Conservation (phyloP, 1,140 invertebrate genomes). For the Diachasma alloeum region DNA sequence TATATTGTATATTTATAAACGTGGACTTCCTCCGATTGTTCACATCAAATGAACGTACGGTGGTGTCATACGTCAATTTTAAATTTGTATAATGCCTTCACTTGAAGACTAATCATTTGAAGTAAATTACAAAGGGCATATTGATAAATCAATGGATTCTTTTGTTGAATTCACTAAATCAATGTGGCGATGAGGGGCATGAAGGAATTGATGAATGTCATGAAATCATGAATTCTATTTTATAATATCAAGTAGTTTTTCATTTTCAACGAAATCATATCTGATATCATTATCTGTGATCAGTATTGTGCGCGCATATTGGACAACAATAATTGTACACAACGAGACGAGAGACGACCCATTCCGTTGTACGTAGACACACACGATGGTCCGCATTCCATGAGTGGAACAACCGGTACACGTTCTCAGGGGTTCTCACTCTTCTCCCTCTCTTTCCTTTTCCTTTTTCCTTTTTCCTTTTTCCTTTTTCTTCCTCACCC, state of each 20-base stretch:
- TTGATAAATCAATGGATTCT: too few species aligned
- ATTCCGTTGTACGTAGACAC: constrained; percentile 32
- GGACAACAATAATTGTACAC: constrained; percentile 26
- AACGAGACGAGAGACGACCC: constrained; percentile 10
- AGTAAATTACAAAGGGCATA: too few species aligned
- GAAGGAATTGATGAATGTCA: too few species aligned
- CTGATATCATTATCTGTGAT: neutral
- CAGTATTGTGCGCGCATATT: constrained; percentile 4
- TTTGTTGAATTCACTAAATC: too few species aligned
- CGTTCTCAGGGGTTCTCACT: constrained; percentile 59
- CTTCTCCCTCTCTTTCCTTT: neutral
- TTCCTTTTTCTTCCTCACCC: neutral
- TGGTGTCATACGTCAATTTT: neutral
- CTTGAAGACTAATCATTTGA: neutral
- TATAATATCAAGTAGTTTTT: too few species aligned
- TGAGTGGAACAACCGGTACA: constrained; percentile 66
- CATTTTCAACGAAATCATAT: too few species aligned
- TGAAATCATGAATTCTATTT: too few species aligned
- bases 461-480: neutral
- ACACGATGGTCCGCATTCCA: constrained; percentile 61
- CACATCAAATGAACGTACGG: too few species aligned
- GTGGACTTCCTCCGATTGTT: constrained; percentile 60
- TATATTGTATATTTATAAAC: constrained; percentile 55
- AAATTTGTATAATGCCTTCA: neutral
- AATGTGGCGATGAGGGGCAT: too few species aligned